Evolutionary conservation across 2,888 invertebrate species (phyloP).

Genomic region (Herminia tarsipennalis): DNA sequence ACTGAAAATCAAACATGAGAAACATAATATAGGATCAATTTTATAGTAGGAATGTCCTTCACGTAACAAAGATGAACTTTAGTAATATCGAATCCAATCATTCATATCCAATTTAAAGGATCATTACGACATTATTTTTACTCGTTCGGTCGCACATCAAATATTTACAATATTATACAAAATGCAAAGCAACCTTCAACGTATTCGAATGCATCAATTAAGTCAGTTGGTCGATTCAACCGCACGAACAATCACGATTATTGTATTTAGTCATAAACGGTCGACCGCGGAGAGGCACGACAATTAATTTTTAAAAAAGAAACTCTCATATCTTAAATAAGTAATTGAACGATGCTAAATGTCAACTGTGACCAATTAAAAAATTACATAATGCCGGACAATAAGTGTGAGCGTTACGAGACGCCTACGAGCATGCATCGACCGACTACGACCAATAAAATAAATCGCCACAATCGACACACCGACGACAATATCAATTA

Average conservation of each 20-base stretch:
- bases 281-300: slow-evolving; percentile 41
- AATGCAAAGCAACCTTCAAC: slow-evolving; percentile 31
- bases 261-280: slow-evolving; percentile 48
- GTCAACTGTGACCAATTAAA: slow-evolving; percentile 57
- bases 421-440: slow-evolving; percentile 28
- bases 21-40: no score
- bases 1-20: no score
- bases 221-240: slow-evolving; percentile 33
- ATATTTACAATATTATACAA: slow-evolving; percentile 25
- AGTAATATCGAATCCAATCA: no score
- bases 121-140: slow-evolving; percentile 16
- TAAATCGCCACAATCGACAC: slow-evolving; percentile 49
- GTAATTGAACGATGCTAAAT: slow-evolving; percentile 53
- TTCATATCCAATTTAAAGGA: no score
- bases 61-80: no score
- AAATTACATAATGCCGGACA: slow-evolving; percentile 38
- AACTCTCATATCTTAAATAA: slow-evolving; percentile 50
- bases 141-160: slow-evolving; percentile 7
- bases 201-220: slow-evolving; percentile 44
- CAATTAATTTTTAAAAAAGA: slow-evolving; percentile 42
- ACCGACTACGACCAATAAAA: slow-evolving; percentile 41
- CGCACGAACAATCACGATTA: slow-evolving; percentile 37
- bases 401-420: slow-evolving; percentile 28
- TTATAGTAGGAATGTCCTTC: no score
- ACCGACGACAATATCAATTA: slow-evolving; percentile 64